Evolutionary conservation across 1,140 invertebrate species (phyloP).

Genomic region (Dreissena polymorpha): DNA sequence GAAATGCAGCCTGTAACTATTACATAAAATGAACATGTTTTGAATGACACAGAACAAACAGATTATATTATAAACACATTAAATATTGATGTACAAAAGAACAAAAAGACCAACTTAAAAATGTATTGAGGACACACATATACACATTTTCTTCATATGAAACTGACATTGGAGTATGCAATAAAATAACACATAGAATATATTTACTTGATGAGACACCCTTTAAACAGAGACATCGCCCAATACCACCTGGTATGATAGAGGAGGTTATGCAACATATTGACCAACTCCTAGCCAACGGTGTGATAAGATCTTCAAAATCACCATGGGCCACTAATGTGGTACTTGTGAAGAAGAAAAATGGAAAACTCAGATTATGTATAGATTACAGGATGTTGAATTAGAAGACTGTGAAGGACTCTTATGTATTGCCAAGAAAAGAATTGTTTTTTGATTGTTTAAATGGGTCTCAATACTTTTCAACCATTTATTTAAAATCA

Average conservation of each 20-base stretch:
- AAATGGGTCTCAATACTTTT: background rate
- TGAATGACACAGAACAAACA: background rate
- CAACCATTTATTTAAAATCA: background rate
- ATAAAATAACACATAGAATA: background rate
- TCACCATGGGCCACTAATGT: background rate
- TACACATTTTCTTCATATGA: background rate
- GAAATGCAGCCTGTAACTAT: background rate
- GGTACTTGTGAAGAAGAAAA: slow-evolving; percentile 8
- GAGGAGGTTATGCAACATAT: slow-evolving; percentile 15
- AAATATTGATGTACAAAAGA: background rate
- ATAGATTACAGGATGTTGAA: slow-evolving; percentile 5
- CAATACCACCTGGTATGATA: background rate
- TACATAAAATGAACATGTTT: too few relatives aligned
- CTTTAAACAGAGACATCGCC: slow-evolving; percentile 15
- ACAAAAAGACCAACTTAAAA: background rate
- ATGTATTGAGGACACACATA: background rate
- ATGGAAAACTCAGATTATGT: background rate
- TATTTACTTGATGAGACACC: background rate
- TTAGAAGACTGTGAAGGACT: background rate
- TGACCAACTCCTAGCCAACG: background rate
- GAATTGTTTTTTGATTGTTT: background rate
- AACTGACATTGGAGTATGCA: background rate
- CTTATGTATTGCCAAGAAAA: background rate
- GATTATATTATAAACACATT: background rate
- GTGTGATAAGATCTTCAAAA: background rate